Evolutionary conservation across 2,888 invertebrate species (phyloP).

Genomic region (Tiliacea aurago): DNA sequence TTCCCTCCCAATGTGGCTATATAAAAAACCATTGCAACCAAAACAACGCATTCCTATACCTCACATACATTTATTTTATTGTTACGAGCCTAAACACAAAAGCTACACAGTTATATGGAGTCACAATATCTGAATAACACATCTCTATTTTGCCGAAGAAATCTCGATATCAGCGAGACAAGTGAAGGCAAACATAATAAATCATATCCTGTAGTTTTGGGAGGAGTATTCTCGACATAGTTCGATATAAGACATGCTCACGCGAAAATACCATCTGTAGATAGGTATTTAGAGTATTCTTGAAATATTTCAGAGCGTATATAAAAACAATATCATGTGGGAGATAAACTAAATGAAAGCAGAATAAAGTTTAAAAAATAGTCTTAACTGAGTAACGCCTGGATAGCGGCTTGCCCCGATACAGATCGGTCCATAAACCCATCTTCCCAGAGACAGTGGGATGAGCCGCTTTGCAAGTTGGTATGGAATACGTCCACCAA

Average conservation of each 20-base stretch:
- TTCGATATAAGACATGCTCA: conserved; percentile 51
- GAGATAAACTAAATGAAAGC: not conserved
- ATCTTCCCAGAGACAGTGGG: no score
- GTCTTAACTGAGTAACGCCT: not conserved
- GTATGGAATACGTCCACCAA: no score
- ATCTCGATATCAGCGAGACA: conserved; percentile 69
- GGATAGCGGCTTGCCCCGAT: no score
- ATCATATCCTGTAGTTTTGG: conserved; percentile 71
- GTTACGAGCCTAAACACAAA: conserved; percentile 65
- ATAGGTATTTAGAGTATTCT: not conserved
- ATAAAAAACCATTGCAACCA: conserved; percentile 66
- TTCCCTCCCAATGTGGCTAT: conserved; percentile 44
- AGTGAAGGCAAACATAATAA: conserved; percentile 74
- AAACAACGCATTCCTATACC: conserved; percentile 62
- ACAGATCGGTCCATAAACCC: no score
- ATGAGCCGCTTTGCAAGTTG: no score
- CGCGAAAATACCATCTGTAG: not conserved
- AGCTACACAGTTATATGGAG: conserved; percentile 58
- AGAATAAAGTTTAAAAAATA: no score
- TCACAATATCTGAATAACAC: conserved; percentile 65
- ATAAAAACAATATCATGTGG: no score
- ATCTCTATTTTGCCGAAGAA: conserved; percentile 68
- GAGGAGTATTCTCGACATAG: conserved; percentile 64
- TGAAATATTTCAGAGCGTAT: not conserved
- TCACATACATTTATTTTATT: conserved; percentile 67